These are phyloP conservation scores for Dolomedes plantarius DNA, from an alignment of 2,888 invertebrate genomes.

Conservation along the genomic window DNA sequence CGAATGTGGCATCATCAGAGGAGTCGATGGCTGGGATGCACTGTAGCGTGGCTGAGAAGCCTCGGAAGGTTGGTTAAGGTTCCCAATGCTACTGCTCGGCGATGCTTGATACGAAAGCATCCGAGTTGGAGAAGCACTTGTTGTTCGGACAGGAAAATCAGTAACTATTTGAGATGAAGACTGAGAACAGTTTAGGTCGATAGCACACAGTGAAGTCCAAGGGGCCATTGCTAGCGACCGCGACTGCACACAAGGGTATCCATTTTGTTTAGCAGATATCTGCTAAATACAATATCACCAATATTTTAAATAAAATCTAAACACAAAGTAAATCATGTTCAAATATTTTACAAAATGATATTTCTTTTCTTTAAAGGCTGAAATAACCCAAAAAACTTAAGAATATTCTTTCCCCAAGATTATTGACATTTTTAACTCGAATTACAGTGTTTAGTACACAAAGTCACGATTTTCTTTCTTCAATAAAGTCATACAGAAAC, in stretches of 20 bases:
- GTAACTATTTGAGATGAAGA: slow-evolving; percentile 57
- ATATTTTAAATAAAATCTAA: no score
- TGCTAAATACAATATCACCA: no score
- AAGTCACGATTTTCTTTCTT: no score
- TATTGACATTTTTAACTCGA: no score
- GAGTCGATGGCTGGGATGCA: slow-evolving; percentile 66
- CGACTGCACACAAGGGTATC: slow-evolving; percentile 55
- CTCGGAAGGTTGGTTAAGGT: slow-evolving; percentile 1
- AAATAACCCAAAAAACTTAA: no score
- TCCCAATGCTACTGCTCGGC: slow-evolving; percentile 38
- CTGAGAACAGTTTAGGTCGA: slow-evolving; percentile 48
- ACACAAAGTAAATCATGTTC: no score
- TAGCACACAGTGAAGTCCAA: slow-evolving; percentile 62
- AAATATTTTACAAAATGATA: no score
- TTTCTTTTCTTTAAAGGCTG: no score
- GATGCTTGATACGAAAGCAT: slow-evolving; percentile 66
- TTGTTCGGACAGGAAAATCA: slow-evolving; percentile 60
- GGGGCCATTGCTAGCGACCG: slow-evolving; percentile 63
- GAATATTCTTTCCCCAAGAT: no score
- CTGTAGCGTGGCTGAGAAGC: slow-evolving; percentile 48
- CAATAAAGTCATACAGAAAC: no score
- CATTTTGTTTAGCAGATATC: slow-evolving; percentile 61
- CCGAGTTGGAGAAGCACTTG: slow-evolving; percentile 62
- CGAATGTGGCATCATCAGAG: slow-evolving; percentile 67
- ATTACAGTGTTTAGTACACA: no score